Evolutionary conservation across 1,140 invertebrate genomes (phyloP).

Genomic region (Procambarus clarkii): DNA sequence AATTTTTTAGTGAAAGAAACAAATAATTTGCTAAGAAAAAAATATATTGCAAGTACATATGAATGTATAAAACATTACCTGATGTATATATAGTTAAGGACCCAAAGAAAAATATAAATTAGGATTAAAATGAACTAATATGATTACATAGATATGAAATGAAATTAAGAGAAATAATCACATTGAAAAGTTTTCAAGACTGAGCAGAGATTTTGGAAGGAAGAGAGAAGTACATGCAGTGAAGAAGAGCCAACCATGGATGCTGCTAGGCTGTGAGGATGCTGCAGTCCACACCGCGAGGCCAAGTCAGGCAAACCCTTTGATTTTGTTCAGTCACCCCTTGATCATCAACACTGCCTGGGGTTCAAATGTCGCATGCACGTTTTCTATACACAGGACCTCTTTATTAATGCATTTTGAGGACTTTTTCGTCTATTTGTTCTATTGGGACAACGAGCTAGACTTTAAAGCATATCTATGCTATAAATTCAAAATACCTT

Average conservation of each 20-base stretch:
- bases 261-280: constrained; percentile 66
- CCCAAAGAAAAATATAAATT: no score
- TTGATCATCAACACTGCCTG: constrained; percentile 51
- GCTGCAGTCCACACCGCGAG: constrained; percentile 58
- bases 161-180: background rate
- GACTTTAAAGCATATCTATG: background rate
- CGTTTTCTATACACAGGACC: background rate
- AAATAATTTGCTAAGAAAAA: background rate
- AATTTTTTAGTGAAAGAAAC: background rate
- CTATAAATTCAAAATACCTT: background rate
- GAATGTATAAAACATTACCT: no score
- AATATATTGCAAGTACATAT: background rate
- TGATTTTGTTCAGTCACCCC: constrained; percentile 62
- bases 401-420: background rate
- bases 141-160: background rate
- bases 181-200: background rate
- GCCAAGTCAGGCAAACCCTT: constrained; percentile 62
- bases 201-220: background rate
- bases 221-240: constrained; percentile 45
- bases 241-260: constrained; percentile 53
- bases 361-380: constrained; percentile 1
- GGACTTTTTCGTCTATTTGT: background rate
- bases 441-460: background rate
- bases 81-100: no score
- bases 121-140: no score